These are phyloP conservation scores for Homarus gammarus DNA, from an alignment of 2,888 invertebrate genomes.

Conservation along the genomic window DNA sequence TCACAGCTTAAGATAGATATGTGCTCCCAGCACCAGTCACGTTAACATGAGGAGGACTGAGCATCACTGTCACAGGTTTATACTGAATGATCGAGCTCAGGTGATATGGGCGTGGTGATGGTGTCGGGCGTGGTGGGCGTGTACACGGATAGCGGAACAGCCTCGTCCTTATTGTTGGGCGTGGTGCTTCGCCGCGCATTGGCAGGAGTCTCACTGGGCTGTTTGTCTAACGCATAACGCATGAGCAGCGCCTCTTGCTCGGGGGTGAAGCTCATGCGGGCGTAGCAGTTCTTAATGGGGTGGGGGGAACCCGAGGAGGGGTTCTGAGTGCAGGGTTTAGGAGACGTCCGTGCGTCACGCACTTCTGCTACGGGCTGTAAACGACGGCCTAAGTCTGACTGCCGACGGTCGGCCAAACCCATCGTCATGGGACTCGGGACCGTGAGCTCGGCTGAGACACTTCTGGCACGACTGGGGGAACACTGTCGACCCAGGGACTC, in stretches of 20 bases:
- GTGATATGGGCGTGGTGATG: slow-evolving; percentile 51
- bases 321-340: not conserved
- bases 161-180: slow-evolving; percentile 2
- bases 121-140: slow-evolving; percentile 58
- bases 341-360: slow-evolving; percentile 3
- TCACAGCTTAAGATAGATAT: too few species aligned
- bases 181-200: not conserved
- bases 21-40: too few species aligned
- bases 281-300: slow-evolving; percentile 72
- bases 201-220: slow-evolving; percentile 5
- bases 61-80: too few species aligned
- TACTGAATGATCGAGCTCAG: slow-evolving; percentile 35
- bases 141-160: slow-evolving; percentile 42
- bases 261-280: slow-evolving; percentile 67
- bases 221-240: slow-evolving; percentile 28
- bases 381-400: slow-evolving; percentile 33
- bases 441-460: slow-evolving; percentile 46
- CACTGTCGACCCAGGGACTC: slow-evolving; percentile 35
- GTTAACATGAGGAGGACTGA: too few species aligned
- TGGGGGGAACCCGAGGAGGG: slow-evolving; percentile 68
- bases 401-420: slow-evolving; percentile 21
- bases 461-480: slow-evolving; percentile 36
- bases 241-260: slow-evolving; percentile 63
- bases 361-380: slow-evolving; percentile 46
- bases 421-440: not conserved